Base-by-base conservation (phyloP, 2,113 vertebrate species). In the Heliornis fulica region DNA sequence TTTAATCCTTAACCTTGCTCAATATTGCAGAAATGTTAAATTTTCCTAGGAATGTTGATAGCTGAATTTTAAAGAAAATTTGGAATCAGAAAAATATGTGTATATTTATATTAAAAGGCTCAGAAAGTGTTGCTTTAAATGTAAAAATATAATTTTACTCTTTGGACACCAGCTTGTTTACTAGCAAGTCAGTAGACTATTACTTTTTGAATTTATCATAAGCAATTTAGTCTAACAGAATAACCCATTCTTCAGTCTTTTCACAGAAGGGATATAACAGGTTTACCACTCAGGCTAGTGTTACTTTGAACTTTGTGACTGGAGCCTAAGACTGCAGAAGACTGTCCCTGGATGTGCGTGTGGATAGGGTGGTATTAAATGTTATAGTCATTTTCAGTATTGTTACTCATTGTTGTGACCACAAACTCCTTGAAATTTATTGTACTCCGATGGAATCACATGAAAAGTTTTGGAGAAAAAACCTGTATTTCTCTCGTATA, bases 21-120 rank as follows among this genome's bases (percentile, higher is more conserved):
- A 94, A 41, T 75, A 84, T 34, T 84, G 50, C 65, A 69, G 63
- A 93, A 96, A 87, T n/a, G 13, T 61, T 56, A 94, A 92, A 95
- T 92, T 97, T 87, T 36, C 38, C 63, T 95, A 84, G 68, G 31
- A 91, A 78, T 25, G 54, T 77, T 87, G 22, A 54, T 71, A 38
- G 38, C 17, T 61, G 76, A 79, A 80, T 63, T 83, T 90, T 54
- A 51, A 59, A 61, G 53, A 80, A 93, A 41, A 7, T 22, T 53
- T 50, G 22, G 6, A 59, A 72, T 15, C 60, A 7, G 21, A n/a
- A 93, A 86, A 40, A 36, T 14, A 41, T 5, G 11, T 16, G 7
- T 36, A 4, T 80, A 16, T 54, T 60, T 85, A 57, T 57, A 57
- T 71, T 31, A 48, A 15, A 21, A 50, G 9, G 6, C 5, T 87